These are phyloP conservation scores for Psilopsiagon aurifrons DNA, from an alignment of 2,113 vertebrate species.

Conservation along the genomic window DNA sequence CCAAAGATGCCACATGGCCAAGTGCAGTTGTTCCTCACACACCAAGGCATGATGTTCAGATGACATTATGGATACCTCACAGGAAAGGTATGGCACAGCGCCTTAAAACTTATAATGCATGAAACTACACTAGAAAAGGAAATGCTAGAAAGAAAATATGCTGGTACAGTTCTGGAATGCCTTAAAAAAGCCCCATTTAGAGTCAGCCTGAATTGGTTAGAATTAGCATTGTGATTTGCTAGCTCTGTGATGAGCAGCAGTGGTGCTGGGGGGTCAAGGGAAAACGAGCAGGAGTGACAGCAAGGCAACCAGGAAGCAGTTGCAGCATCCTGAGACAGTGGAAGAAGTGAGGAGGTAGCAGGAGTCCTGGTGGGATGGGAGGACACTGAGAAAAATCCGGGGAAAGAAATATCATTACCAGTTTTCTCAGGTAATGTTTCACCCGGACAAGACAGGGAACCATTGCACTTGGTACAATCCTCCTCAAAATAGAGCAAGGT, in stretches of 20 bases:
- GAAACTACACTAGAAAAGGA: neutral
- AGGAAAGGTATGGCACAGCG: fast-evolving
- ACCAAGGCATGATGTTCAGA: neutral
- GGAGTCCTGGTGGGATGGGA: neutral
- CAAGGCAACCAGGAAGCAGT: neutral
- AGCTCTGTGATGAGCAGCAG: neutral
- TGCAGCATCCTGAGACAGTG: neutral
- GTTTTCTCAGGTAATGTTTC: neutral
- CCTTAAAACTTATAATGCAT: fast-evolving
- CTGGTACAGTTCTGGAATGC: neutral
- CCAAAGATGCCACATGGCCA: neutral
- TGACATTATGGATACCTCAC: neutral
- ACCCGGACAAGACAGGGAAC: neutral
- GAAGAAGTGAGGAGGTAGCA: neutral
- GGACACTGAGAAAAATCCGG: neutral
- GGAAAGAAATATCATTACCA: neutral
- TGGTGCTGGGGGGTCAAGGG: neutral
- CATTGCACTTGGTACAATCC: neutral
- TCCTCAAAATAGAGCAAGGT: neutral
- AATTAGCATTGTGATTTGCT: no score
- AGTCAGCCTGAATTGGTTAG: neutral
- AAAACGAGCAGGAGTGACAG: neutral
- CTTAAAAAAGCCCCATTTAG: neutral
- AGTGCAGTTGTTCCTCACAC: neutral
- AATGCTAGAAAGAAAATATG: neutral